Evolutionary conservation across 2,888 invertebrate genomes (phyloP).

Genomic region (Muschampia plurimacula): DNA sequence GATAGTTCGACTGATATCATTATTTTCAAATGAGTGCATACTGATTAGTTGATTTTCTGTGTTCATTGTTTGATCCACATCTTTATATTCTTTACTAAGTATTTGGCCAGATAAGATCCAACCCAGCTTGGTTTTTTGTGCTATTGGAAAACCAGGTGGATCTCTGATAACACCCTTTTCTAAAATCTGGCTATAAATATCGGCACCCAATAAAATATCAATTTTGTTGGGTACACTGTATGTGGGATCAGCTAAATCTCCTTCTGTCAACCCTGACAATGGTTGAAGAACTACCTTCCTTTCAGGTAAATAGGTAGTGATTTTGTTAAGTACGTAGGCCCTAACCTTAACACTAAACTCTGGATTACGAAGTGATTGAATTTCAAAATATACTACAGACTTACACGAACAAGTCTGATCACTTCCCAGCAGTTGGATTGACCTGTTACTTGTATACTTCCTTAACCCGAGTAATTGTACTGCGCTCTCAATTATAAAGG

Average conservation of each 20-base stretch:
- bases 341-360: constrained; percentile 37
- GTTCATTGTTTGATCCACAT: not conserved
- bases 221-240: constrained; percentile 44
- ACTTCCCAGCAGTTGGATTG: constrained; percentile 34
- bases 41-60: not conserved
- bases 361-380: constrained; percentile 40
- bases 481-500: constrained; percentile 47
- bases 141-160: constrained; percentile 38
- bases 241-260: constrained; percentile 40
- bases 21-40: constrained; percentile 13
- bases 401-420: constrained; percentile 16
- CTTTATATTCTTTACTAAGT: not conserved
- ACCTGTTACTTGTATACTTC: constrained; percentile 33
- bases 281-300: constrained; percentile 30
- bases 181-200: constrained; percentile 47
- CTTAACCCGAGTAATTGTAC: constrained; percentile 42
- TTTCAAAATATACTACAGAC: constrained; percentile 39
- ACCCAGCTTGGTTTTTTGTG: constrained; percentile 47
- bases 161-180: constrained; percentile 43
- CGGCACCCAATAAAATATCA: constrained; percentile 49
- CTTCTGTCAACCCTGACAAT: not conserved
- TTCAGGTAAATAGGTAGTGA: constrained; percentile 39
- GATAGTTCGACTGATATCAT: not conserved
- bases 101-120: constrained; percentile 49
- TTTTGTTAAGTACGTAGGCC: constrained; percentile 39